Evolutionary conservation across 2,113 vertebrate species (phyloP).

Genomic region (Larimichthys crocea): DNA sequence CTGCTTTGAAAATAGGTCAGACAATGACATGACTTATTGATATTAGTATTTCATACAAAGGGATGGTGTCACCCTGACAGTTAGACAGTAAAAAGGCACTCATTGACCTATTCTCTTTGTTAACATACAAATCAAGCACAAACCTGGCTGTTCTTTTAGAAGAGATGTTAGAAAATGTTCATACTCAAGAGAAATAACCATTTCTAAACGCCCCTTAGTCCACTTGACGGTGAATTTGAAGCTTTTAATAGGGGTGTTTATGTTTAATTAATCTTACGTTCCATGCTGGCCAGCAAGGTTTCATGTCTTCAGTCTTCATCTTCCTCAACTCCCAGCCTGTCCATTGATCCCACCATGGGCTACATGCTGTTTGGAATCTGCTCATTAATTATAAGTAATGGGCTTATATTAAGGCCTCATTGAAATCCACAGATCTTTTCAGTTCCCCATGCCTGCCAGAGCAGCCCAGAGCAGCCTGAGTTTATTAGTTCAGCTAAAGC

Average conservation of each 20-base stretch:
- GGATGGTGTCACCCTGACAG: slow-evolving; percentile 45
- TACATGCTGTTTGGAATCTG: slow-evolving; percentile 75
- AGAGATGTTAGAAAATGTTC: slow-evolving; percentile 44
- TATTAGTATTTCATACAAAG: slow-evolving; percentile 58
- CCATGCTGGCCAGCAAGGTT: slow-evolving; percentile 65
- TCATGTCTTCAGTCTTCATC: slow-evolving; percentile 70
- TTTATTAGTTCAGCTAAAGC: slow-evolving; percentile 83
- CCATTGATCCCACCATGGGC: slow-evolving; percentile 78
- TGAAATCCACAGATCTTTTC: slow-evolving; percentile 81
- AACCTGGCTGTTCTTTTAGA: slow-evolving; percentile 63
- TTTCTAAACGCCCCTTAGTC: slow-evolving; percentile 69
- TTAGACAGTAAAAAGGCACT: slow-evolving; percentile 50
- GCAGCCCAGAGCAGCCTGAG: slow-evolving; percentile 70
- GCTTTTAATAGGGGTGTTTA: slow-evolving; percentile 69
- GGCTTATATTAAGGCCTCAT: slow-evolving; percentile 81
- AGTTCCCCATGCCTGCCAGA: slow-evolving; percentile 70
- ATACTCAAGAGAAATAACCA: slow-evolving; percentile 53
- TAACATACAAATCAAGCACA: slow-evolving; percentile 57
- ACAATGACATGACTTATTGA: slow-evolving; percentile 62
- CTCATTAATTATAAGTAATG: slow-evolving; percentile 87
- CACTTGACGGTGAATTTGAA: slow-evolving; percentile 62
- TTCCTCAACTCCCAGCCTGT: slow-evolving; percentile 63
- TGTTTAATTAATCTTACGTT: slow-evolving; percentile 78
- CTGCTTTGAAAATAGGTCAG: slow-evolving; percentile 62
- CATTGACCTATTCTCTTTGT: slow-evolving; percentile 74